Base-by-base conservation (phyloP, 1,140 invertebrate genomes). In the Liolophura sinensis region DNA sequence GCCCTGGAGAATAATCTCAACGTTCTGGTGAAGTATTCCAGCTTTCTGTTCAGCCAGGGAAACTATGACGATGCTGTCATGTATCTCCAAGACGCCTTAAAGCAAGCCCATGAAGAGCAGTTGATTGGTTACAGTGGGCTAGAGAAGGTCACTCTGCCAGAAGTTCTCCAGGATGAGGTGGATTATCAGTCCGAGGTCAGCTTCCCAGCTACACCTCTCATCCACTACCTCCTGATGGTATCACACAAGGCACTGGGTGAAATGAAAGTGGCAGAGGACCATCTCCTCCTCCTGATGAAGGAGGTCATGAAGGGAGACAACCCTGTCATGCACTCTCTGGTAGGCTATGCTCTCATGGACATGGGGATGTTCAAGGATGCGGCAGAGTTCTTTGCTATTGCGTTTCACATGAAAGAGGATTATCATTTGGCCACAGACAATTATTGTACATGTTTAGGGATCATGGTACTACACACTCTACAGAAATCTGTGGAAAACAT, bases 261-360 rank as follows among this genome's bases (percentile, higher is more conserved):
- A 49, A 70, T 73, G 54, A 60, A 75, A 1, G 61, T 73, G 48
- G 79, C 79, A 18, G 77, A 79, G 54, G 61, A 73, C 1, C 64
- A 70, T 22, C 67, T 81, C n/a, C 60, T 76, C 6, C 64, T 68
- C n/a, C 70, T 82, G 1, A 72, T 81, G 65, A 64, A 74, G 20
- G 78, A 78, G 56, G 76, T 77, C 0, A 27, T 73, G 56, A 72
- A 69, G 22, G 65, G 71, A 56, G 76, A 82, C 27, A 72, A 74
- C 47, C 78, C 80, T 20, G 72, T 80, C 46, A 69, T 80, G 25
- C 69, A 75, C 49, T 78, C 80, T 12, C 61, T 82, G 22, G 72
- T 82, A 0, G 80, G 80, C 6, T 77, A 81, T 67, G 72, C 75
- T 24, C 66, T 82, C 69, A 81, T 82, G 79, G 80, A 82, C 62